phyloP scores from a whole-genome alignment of 2,797 vertebrate genomes.

The Valencia hispanica region DNA sequence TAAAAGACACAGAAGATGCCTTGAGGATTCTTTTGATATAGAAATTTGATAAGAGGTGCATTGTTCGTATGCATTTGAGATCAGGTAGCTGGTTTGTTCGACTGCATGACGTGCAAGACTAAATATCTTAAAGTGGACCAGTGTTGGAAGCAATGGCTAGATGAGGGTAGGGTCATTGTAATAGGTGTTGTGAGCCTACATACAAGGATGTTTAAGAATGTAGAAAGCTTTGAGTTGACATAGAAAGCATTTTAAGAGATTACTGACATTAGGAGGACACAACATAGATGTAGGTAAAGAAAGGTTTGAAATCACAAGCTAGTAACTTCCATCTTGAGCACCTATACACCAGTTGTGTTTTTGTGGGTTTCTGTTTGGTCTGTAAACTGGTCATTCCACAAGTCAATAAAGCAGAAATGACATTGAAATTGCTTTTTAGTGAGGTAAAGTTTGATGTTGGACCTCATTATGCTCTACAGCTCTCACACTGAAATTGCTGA shows the following conservation, averaged over 20 bases:
- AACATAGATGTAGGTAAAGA: background rate
- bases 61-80: background rate
- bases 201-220: background rate
- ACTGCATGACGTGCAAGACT: background rate
- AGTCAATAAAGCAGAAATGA: conserved; percentile 16
- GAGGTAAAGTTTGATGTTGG: conserved; percentile 35
- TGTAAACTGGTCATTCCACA: conserved; percentile 1
- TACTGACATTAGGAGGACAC: background rate
- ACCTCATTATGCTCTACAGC: conserved; percentile 46
- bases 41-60: background rate
- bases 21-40: background rate
- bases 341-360: background rate
- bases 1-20: background rate
- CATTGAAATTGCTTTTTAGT: conserved; percentile 44
- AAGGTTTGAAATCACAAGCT: background rate
- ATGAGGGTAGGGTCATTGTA: background rate
- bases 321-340: background rate
- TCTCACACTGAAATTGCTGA: conserved; percentile 45
- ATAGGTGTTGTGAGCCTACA: background rate
- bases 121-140: background rate
- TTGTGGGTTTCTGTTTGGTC: background rate
- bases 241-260: background rate
- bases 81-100: background rate
- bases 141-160: too few species aligned
- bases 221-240: background rate